Evolutionary conservation across 2,888 invertebrate genomes (phyloP), one percentile per base, ranked within the genome.

Genomic region (Calephelis perditalis): DNA sequence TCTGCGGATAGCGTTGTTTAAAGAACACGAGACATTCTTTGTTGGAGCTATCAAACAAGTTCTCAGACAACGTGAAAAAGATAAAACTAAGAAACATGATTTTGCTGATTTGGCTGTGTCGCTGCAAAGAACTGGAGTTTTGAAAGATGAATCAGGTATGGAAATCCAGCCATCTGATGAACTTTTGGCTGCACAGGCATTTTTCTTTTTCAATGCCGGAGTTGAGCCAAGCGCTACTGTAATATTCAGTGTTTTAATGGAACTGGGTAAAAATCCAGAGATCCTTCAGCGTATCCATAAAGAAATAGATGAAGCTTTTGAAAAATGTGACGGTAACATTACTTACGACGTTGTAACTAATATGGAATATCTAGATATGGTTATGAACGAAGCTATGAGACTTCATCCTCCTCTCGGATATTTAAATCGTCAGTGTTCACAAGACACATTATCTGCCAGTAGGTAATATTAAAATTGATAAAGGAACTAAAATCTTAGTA

Each of bases 141-240:
- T 82, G 71, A 69, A 55, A 12, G 82, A 82, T 61, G 74, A 75
- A 0, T 76, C 78, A 0, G 78, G 77, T 0, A 70, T 70, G 3
- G 72, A 73, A 40, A 46, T 83, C 40, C 73, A 79, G 37, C 78
- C 84, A 0, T 77, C 84, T 0, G 81, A 80, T 61, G 82, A 78
- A 56, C 47, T 79, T 5, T 49, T 82, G 11, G 77, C 79, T 8
- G 79, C 82, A 6, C 82, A 86, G 65, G 79, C 76, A 0, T 81
- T 86, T 57, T 79, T 86, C 63, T 85, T 83, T 67, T 82, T 81
- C 59, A 67, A 71, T 45, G 87, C 84, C 40, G 88, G 87, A 0
- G 80, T 82, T 2, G 85, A 86, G 49, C 81, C 85, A 0, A 73
- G 78, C 3, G 81, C 84, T 0, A 73, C 76, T 3, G 70, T 73